Conservation (phyloP, 2,797 vertebrate species). For the Lutjanus campechanus region DNA sequence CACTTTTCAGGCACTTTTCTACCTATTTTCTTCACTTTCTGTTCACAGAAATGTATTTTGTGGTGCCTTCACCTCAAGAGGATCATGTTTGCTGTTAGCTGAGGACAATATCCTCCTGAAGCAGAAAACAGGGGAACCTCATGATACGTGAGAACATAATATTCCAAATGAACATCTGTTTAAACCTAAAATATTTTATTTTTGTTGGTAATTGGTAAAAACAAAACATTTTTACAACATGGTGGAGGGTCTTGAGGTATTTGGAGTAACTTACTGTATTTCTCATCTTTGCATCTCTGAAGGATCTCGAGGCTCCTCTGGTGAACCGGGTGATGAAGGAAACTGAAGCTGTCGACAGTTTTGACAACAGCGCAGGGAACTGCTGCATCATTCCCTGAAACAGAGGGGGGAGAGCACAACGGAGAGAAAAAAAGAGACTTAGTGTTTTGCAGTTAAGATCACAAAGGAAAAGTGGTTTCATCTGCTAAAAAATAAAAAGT, state of each 20-base stretch:
- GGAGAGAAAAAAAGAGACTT: neutral
- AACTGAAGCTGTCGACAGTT: constrained; percentile 98
- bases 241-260: constrained; percentile 37
- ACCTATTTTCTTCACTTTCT: no score
- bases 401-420: neutral
- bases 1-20: no score
- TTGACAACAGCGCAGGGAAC: constrained; percentile 89
- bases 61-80: neutral
- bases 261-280: constrained; percentile 93
- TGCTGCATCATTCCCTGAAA: constrained; percentile 85
- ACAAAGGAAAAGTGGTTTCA: neutral
- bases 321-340: constrained; percentile 99
- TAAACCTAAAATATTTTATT: neutral
- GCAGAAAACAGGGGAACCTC: neutral
- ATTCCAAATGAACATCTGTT: neutral
- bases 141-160: neutral
- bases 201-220: neutral
- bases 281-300: constrained; percentile 99
- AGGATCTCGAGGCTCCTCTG: constrained; percentile 99
- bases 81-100: neutral
- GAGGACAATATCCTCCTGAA: neutral
- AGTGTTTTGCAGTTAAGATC: neutral
- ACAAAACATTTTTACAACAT: neutral
- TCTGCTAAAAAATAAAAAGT: neutral
- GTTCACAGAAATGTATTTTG: no score